phyloP scores from a whole-genome alignment of 2,888 invertebrate species.

The Scaptomyza parva region DNA sequence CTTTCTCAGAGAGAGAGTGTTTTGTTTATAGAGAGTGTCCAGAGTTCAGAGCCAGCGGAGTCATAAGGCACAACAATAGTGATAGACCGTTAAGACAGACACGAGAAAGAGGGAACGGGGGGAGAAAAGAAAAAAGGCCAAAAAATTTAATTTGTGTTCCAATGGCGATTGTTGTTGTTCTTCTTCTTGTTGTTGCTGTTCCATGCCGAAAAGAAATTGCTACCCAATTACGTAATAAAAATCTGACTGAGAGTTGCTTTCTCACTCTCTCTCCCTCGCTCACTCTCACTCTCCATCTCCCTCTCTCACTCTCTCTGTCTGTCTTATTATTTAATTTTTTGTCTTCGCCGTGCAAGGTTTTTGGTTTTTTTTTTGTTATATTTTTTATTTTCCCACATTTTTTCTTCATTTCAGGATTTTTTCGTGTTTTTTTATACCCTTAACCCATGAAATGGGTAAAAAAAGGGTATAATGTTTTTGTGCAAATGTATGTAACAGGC shows the following conservation, averaged over 20 bases:
- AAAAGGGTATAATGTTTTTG: too few relatives aligned
- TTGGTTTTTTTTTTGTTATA: not conserved
- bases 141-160: constrained; percentile 78
- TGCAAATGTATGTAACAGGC: too few relatives aligned
- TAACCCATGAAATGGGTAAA: too few relatives aligned
- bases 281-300: not conserved
- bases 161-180: constrained; percentile 51
- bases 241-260: constrained; percentile 76
- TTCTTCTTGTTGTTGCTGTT: constrained; percentile 39
- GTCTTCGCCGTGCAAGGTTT: constrained; percentile 36
- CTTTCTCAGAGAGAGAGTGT: not conserved
- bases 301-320: too few relatives aligned
- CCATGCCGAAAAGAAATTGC: constrained; percentile 77
- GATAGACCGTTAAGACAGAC: constrained; percentile 1
- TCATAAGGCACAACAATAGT: not conserved
- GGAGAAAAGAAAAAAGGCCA: constrained; percentile 44
- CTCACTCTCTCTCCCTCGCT: not conserved
- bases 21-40: too few relatives aligned
- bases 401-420: constrained; percentile 20
- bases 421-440: too few relatives aligned
- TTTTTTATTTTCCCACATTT: constrained; percentile 1
- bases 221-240: constrained; percentile 80
- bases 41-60: too few relatives aligned
- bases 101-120: not conserved
- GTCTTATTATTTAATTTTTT: constrained; percentile 76